phyloP scores from a whole-genome alignment of 2,888 invertebrate species.

The Eupithecia tripunctaria region DNA sequence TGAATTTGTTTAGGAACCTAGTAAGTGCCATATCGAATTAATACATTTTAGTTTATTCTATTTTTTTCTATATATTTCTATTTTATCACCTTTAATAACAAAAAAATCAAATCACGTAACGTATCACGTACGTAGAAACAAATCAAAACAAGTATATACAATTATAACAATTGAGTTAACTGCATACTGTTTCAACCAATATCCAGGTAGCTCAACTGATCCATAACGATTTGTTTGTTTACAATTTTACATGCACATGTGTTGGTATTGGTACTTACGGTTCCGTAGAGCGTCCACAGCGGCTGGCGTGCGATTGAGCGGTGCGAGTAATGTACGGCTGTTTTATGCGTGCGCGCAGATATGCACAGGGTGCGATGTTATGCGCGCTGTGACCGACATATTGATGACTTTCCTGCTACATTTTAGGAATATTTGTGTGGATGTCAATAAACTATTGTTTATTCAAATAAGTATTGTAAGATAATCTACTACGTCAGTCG shows the following conservation, averaged over 20 bases:
- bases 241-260: conserved; percentile 23
- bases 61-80: conserved; percentile 10
- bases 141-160: too few species aligned
- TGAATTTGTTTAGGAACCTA: neutral
- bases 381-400: conserved; percentile 39
- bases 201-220: too few species aligned
- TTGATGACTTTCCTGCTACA: conserved; percentile 51
- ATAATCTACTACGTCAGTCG: too few species aligned
- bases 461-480: too few species aligned
- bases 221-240: conserved; percentile 28
- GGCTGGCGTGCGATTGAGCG: conserved; percentile 71
- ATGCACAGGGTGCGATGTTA: conserved; percentile 65
- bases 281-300: conserved; percentile 58
- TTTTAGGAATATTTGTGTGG: conserved; percentile 28
- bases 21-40: neutral
- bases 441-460: neutral
- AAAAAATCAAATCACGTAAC: too few species aligned
- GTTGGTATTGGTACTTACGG: conserved; percentile 67
- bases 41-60: neutral
- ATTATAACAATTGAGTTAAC: too few species aligned
- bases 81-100: neutral
- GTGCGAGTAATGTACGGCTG: conserved; percentile 56
- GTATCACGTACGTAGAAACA: too few species aligned
- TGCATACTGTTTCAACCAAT: too few species aligned
- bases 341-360: conserved; percentile 72